Evolutionary conservation across 2,113 vertebrate genomes (phyloP).

Genomic region (Amia ocellicauda): DNA sequence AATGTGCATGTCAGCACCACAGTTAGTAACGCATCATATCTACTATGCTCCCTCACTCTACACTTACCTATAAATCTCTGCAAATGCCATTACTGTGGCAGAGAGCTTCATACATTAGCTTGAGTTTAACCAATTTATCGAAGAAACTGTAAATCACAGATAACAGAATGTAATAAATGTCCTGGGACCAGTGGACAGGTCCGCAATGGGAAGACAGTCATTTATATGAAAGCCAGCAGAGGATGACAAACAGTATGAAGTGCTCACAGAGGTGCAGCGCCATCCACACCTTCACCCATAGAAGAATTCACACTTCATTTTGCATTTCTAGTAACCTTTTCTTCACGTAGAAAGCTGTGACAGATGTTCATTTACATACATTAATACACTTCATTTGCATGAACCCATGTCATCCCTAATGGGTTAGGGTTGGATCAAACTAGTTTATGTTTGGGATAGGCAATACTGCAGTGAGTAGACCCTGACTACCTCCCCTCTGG

Average conservation of each 20-base stretch:
- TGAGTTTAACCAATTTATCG: background rate
- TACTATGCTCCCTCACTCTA: constrained; percentile 1
- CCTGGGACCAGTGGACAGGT: constrained; percentile 20
- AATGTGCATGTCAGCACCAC: background rate
- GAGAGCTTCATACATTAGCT: background rate
- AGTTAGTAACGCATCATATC: constrained; percentile 9
- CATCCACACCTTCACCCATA: no score
- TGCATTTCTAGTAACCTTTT: no score
- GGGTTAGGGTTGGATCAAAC: no score
- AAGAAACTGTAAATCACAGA: constrained; percentile 1
- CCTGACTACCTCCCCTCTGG: no score
- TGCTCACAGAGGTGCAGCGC: constrained; percentile 21
- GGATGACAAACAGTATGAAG: constrained; percentile 27
- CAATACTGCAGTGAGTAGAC: no score
- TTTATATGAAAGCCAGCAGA: background rate
- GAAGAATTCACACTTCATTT: no score
- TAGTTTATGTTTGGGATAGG: no score
- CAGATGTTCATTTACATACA: no score
- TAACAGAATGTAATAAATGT: accelerated
- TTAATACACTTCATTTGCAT: no score
- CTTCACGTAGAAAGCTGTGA: no score
- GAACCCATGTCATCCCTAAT: no score
- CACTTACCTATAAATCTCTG: constrained; percentile 22
- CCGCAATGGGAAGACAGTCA: constrained; percentile 8
- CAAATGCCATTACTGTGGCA: constrained; percentile 13